phyloP scores from a whole-genome alignment of 2,797 vertebrate genomes.

The Lepus oiostolus region DNA sequence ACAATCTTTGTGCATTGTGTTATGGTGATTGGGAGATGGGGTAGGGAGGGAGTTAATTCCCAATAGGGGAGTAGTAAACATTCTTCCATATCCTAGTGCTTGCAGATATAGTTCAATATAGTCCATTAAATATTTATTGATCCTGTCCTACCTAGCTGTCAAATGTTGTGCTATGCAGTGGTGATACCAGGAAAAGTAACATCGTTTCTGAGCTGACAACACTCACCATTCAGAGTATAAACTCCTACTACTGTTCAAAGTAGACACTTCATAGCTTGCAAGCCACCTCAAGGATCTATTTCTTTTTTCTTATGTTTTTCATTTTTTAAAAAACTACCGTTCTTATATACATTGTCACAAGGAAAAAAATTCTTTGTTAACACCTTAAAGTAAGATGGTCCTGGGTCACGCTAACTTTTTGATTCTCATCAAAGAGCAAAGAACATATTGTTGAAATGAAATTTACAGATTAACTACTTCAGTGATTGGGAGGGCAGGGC shows the following conservation, averaged over 20 bases:
- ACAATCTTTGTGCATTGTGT: background rate
- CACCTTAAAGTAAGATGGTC: background rate
- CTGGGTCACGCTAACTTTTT: background rate
- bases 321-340: background rate
- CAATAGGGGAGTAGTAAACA: background rate
- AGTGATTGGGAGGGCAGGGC: background rate
- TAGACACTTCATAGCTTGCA: background rate
- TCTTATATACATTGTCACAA: background rate
- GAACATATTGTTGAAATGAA: background rate
- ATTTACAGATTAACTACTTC: background rate
- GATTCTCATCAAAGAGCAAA: background rate
- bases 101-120: background rate
- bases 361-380: background rate
- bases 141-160: background rate
- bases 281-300: background rate
- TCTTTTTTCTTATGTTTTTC: background rate
- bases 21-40: background rate
- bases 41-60: background rate
- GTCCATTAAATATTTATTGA: constrained; percentile 6
- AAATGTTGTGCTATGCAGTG: background rate
- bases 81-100: background rate
- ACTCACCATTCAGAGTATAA: background rate
- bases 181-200: background rate
- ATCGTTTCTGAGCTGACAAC: background rate
- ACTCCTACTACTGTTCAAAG: background rate